Evolutionary conservation across 92 coral and sea anemone species (phyloP).

Genomic region (Scolanthus callimorphus): DNA sequence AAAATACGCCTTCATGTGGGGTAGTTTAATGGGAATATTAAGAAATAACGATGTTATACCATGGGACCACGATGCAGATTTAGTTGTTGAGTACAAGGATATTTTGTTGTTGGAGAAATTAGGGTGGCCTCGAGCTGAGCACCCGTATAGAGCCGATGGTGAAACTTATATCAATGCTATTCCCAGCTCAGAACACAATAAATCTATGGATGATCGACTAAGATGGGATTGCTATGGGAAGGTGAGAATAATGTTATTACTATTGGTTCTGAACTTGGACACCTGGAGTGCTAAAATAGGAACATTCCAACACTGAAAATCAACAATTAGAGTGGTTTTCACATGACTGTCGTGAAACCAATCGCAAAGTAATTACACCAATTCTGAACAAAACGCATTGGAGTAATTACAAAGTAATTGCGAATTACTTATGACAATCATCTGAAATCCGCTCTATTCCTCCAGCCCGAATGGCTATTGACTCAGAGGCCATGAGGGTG

Average conservation of each 20-base stretch:
- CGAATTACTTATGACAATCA: too few species aligned
- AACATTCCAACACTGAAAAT: too few species aligned
- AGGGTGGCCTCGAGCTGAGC: slow-evolving; percentile 25
- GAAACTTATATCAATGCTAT: slow-evolving; percentile 18
- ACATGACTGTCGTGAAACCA: too few species aligned
- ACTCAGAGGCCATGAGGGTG: too few species aligned
- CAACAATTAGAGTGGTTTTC: too few species aligned
- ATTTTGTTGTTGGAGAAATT: slow-evolving; percentile 21
- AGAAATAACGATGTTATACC: slow-evolving; percentile 30
- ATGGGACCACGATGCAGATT: slow-evolving; percentile 43
- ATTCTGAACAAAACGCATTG: too few species aligned
- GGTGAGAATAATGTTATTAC: slow-evolving; percentile 6
- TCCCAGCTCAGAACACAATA: slow-evolving; percentile 32
- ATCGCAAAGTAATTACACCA: too few species aligned
- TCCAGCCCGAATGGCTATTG: too few species aligned
- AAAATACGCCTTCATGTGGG: slow-evolving; percentile 15
- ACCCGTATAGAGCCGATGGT: slow-evolving; percentile 8
- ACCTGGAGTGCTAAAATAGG: too few species aligned
- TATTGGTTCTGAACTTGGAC: too few species aligned
- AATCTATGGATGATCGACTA: slow-evolving; percentile 19
- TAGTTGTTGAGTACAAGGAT: slow-evolving; percentile 17
- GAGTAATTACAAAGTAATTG: too few species aligned
- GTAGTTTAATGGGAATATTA: slow-evolving; percentile 13
- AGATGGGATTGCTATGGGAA: slow-evolving; percentile 37
- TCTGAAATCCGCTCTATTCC: too few species aligned